Base-by-base conservation (phyloP, 2,888 invertebrate genomes). In the Idaea aversata region DNA sequence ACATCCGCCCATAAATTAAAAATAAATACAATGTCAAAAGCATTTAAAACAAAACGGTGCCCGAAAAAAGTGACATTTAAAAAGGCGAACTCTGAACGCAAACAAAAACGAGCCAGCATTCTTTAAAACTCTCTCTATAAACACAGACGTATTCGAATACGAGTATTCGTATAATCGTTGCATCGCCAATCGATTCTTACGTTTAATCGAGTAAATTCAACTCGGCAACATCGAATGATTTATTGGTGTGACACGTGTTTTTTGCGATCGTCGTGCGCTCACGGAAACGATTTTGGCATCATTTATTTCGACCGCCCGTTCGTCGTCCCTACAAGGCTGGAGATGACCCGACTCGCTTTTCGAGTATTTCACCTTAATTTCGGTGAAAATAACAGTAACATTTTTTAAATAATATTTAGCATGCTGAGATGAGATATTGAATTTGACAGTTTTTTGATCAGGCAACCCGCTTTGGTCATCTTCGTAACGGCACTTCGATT, bases 171-270 rank as follows among this genome's bases (percentile, higher is more conserved):
- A 88, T 86, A 88, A 88, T 87, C 86, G 86, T 80, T 78, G 87
- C 85, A 88, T 88, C 86, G 87, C 79, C 86, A 87, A 90, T 90
- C 89, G 89, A 88, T 88, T 87, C 85, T 84, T 85, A 82, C 87
- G 86, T 87, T 90, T 89, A 90, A 88, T 90, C 90, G 90, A 88
- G 89, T 90, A 87, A 88, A 87, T 86, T 85, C 84, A 82, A 85
- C 67, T 88, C 82, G 86, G 84, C 80, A 80, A 69, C 79, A 91
- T 90, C 83, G 88, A 83, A 88, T 88, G 90, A 88, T 88, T 90
- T 89, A 88, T 88, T 90, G 84, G 86, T 78, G 82, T 86, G 85
- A 93, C 93, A 93, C 93, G 88, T 91, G 86, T 85, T 92, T 93
- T 93, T 92, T 92, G 90, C 84, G 78, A 79, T 80, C 77, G 78